A percentile compares a stretch with the other conserved stretches of the same genome.
phyloP scores from a whole-genome alignment of 2,888 invertebrate genomes.

The Lithophane socia region DNA sequence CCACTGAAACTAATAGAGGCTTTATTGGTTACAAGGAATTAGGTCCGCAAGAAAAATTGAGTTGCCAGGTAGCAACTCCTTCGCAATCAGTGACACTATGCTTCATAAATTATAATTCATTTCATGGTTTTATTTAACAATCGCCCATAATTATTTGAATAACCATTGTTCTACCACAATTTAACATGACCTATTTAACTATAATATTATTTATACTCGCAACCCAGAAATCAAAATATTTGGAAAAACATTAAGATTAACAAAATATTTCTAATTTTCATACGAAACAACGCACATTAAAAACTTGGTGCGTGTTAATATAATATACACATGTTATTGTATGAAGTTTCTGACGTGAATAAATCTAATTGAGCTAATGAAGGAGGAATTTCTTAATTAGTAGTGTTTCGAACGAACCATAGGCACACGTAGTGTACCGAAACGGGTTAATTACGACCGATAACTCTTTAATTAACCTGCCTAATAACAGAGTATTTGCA shows the following conservation, averaged over 20 bases:
- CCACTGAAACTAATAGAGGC: neutral
- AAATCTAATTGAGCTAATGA: slow-evolving; percentile 88
- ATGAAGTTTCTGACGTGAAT: slow-evolving; percentile 80
- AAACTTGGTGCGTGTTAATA: slow-evolving; percentile 62
- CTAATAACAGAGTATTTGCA: slow-evolving; percentile 89
- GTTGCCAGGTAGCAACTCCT: slow-evolving; percentile 18
- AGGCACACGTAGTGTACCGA: slow-evolving; percentile 87
- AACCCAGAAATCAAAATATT: slow-evolving; percentile 43
- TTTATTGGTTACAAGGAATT: neutral
- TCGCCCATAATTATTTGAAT: slow-evolving; percentile 27
- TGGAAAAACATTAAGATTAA: slow-evolving; percentile 61
- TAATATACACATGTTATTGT: slow-evolving; percentile 68
- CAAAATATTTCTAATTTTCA: slow-evolving; percentile 61
- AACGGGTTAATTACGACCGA: slow-evolving; percentile 88
- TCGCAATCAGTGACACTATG: slow-evolving; percentile 37
- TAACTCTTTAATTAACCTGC: slow-evolving; percentile 90
- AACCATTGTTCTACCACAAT: slow-evolving; percentile 42
- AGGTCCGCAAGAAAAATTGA: slow-evolving; percentile 1
- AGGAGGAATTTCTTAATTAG: slow-evolving; percentile 89
- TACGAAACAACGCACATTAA: slow-evolving; percentile 53
- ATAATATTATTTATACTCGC: slow-evolving; percentile 1
- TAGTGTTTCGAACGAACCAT: slow-evolving; percentile 85
- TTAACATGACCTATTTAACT: slow-evolving; percentile 41
- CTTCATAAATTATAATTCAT: slow-evolving; percentile 34
- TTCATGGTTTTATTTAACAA: slow-evolving; percentile 43